A percentile compares a stretch with the other conserved stretches of the same genome.
phyloP scores from a whole-genome alignment of 2,888 invertebrate species.

The Hypomecis punctinalis region DNA sequence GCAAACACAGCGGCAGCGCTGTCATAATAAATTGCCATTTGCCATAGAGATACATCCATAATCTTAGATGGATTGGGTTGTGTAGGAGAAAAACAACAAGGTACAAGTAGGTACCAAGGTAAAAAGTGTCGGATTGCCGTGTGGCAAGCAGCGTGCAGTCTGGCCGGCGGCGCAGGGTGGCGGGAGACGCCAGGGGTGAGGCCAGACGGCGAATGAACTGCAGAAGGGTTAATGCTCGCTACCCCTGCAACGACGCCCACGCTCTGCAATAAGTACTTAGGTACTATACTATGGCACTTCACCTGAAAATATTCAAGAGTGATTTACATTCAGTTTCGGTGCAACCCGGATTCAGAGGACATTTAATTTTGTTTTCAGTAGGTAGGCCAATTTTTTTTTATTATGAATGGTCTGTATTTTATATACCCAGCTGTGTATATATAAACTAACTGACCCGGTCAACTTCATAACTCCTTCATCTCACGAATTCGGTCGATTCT shows the following conservation, averaged over 20 bases:
- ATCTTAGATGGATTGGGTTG: background rate
- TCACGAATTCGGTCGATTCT: too few relatives aligned
- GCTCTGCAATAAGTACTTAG: conserved; percentile 55
- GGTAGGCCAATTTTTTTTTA: too few relatives aligned
- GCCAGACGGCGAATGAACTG: conserved; percentile 87
- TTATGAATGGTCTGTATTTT: too few relatives aligned
- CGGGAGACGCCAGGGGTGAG: conserved; percentile 79
- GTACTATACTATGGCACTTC: conserved; percentile 10
- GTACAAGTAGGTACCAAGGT: conserved; percentile 46
- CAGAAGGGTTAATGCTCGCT: conserved; percentile 85
- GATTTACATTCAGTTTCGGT: too few relatives aligned
- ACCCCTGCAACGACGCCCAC: conserved; percentile 80
- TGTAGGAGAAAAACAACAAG: conserved; percentile 8
- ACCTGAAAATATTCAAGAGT: conserved; percentile 19
- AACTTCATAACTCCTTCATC: too few relatives aligned
- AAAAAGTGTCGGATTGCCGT: conserved; percentile 72
- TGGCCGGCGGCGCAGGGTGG: conserved; percentile 65
- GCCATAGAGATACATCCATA: background rate
- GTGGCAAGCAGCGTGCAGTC: conserved; percentile 72
- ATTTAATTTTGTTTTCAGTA: too few relatives aligned
- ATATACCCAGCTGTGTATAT: too few relatives aligned
- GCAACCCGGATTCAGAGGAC: too few relatives aligned
- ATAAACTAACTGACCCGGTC: too few relatives aligned
- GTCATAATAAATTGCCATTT: too few relatives aligned
- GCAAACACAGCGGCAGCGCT: too few relatives aligned